phyloP scores from a whole-genome alignment of 2,113 vertebrate species.

The Hipposideros armiger region DNA sequence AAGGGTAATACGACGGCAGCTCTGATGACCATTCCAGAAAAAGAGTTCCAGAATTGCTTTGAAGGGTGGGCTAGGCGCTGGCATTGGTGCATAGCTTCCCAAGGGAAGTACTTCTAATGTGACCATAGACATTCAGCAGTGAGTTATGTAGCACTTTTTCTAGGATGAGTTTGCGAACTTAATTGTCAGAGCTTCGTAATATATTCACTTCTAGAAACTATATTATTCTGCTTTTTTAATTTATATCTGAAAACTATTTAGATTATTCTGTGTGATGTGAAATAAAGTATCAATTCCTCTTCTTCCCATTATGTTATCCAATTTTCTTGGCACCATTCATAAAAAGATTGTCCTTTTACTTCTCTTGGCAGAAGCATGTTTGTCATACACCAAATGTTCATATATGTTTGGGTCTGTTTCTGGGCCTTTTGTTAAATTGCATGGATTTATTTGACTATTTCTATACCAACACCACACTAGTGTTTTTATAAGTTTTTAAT shows the following conservation, averaged over 20 bases:
- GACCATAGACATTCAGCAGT: too few relatives aligned
- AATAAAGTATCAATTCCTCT: not conserved
- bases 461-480: not conserved
- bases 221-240: conserved; percentile 28
- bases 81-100: too few relatives aligned
- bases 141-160: too few relatives aligned
- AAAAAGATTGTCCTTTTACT: not conserved
- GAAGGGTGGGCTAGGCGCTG: too few relatives aligned
- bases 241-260: not conserved
- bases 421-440: not conserved
- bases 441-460: not conserved
- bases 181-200: not conserved
- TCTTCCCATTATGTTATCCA: too few relatives aligned
- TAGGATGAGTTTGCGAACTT: too few relatives aligned
- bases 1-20: too few relatives aligned
- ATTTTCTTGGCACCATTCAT: not conserved
- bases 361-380: not conserved
- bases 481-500: not conserved
- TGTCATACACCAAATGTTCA: not conserved
- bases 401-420: not conserved
- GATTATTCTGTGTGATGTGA: not conserved
- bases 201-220: not conserved
- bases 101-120: too few relatives aligned
- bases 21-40: too few relatives aligned
- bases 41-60: too few relatives aligned